Evolutionary conservation across 2,888 invertebrate genomes (phyloP).

Genomic region (Harmothoe impar): DNA sequence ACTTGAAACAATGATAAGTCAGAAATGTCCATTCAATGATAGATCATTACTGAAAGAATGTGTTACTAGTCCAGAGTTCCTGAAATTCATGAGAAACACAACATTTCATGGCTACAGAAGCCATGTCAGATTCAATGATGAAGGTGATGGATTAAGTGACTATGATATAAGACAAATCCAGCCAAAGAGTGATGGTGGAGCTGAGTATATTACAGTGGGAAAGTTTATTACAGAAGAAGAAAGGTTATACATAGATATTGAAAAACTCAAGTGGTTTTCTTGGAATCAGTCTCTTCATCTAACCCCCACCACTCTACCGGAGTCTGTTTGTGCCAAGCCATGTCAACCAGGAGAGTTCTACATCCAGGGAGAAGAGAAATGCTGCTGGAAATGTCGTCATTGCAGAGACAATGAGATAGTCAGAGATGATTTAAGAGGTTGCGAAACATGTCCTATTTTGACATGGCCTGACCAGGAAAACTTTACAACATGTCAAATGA

Average conservation of each 20-base stretch:
- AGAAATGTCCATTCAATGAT: constrained; percentile 69
- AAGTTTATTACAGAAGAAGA: background rate
- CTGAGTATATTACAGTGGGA: background rate
- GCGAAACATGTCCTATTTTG: constrained; percentile 63
- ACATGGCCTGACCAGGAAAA: constrained; percentile 66
- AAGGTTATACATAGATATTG: background rate
- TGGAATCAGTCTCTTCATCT: background rate
- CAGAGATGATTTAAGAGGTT: constrained; percentile 50
- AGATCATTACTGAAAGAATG: constrained; percentile 69
- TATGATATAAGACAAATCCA: constrained; percentile 73
- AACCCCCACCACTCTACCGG: constrained; percentile 12
- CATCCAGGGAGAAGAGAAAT: constrained; percentile 64
- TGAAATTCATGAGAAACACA: constrained; percentile 70
- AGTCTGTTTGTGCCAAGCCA: constrained; percentile 65
- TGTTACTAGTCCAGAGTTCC: constrained; percentile 69
- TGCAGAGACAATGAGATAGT: constrained; percentile 66
- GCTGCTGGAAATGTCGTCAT: constrained; percentile 70
- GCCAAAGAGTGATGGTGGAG: background rate
- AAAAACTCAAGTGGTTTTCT: constrained; percentile 3
- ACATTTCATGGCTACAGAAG: constrained; percentile 72
- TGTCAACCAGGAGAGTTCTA: constrained; percentile 64
- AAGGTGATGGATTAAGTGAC: constrained; percentile 73
- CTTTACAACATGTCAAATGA: constrained; percentile 59
- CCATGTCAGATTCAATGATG: constrained; percentile 72
- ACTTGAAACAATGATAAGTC: constrained; percentile 70